phyloP scores from a whole-genome alignment of 2,888 invertebrate species.

The Trichogramma evanescens region DNA sequence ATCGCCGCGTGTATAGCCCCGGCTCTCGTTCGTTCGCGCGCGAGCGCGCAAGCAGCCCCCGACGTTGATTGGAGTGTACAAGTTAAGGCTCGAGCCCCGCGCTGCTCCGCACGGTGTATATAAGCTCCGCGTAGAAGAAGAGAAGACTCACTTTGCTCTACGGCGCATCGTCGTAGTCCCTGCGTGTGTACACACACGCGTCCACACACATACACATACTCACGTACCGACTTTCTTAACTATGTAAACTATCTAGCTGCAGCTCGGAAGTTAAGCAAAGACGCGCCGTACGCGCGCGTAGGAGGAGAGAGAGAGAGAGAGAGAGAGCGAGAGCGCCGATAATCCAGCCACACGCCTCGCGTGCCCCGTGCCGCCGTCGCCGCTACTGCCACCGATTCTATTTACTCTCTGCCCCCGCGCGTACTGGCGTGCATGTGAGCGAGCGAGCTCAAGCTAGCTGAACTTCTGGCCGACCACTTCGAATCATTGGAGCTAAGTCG shows the following conservation, averaged over 20 bases:
- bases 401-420: no score
- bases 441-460: no score
- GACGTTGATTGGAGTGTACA: constrained; percentile 15
- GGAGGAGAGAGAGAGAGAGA: not conserved
- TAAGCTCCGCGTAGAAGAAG: no score
- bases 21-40: not conserved
- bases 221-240: constrained; percentile 29
- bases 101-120: not conserved
- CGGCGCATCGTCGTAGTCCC: not conserved
- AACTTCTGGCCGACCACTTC: no score
- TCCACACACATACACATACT: not conserved
- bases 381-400: no score
- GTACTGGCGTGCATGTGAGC: no score
- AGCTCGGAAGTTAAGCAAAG: constrained; percentile 25
- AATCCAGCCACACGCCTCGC: no score
- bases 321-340: not conserved
- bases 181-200: not conserved
- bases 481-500: not conserved
- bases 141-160: constrained; percentile 10
- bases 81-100: constrained; percentile 2
- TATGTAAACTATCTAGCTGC: constrained; percentile 36
- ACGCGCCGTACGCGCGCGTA: not conserved
- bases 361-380: no score
- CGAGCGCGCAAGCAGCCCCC: not conserved
- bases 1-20: not conserved